Conservation (phyloP, 2,797 vertebrate species). For the Holocentrus rufus region DNA sequence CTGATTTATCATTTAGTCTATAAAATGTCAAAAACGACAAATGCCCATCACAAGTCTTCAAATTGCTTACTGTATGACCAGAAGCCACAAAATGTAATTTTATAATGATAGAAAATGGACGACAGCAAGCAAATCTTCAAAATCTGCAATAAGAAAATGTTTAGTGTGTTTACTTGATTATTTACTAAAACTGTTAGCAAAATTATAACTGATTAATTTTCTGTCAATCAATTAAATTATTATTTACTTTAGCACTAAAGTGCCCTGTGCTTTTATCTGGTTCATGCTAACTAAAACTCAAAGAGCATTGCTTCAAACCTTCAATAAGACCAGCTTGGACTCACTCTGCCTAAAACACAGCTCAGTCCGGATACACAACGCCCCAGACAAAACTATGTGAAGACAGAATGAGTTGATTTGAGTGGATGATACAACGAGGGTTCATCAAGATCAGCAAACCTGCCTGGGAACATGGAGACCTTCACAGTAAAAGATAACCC, state of each 20-base stretch:
- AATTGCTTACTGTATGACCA: no score
- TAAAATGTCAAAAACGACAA: neutral
- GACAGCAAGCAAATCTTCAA: no score
- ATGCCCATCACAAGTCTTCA: no score
- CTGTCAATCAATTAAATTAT: no score
- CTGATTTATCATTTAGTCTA: no score
- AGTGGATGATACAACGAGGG: neutral
- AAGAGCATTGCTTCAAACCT: neutral
- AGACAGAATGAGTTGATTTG: neutral
- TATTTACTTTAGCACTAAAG: neutral
- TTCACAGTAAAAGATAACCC: neutral
- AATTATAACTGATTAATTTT: no score
- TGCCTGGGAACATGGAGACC: neutral
- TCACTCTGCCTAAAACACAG: conserved; percentile 1
- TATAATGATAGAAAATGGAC: no score
- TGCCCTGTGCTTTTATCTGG: neutral
- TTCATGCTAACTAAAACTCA: neutral
- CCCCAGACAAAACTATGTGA: neutral
- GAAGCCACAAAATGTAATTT: no score
- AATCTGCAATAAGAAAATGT: no score
- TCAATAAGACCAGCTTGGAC: neutral
- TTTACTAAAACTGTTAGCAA: no score
- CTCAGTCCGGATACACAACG: neutral
- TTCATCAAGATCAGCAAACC: neutral
- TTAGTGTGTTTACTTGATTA: no score